Percentiles rank a stretch among this genome's conserved stretches.
These are phyloP conservation scores for Drosophila lacteicornis DNA, from an alignment of 1,140 invertebrate genomes.

Conservation along the genomic window DNA sequence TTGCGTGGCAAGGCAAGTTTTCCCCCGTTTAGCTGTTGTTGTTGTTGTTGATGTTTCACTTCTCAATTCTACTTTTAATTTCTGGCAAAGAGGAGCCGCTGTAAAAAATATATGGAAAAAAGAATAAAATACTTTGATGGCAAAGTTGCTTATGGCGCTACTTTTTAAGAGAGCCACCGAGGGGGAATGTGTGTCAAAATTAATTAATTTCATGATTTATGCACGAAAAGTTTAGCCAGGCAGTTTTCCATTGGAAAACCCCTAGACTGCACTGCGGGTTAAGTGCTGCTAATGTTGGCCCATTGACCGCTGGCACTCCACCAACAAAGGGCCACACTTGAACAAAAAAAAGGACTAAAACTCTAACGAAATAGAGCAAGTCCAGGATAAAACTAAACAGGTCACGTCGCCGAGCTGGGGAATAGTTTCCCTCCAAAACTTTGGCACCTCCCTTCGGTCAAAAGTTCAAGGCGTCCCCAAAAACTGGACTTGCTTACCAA, in stretches of 20 bases:
- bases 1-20: constrained; percentile 61
- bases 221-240: constrained; percentile 68
- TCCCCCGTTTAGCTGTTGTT: constrained; percentile 32
- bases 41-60: constrained; percentile 45
- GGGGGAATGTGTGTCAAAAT: constrained; percentile 80
- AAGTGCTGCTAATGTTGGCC: constrained; percentile 45
- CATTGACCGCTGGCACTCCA: constrained; percentile 45
- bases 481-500: constrained; percentile 39
- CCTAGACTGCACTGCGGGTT: constrained; percentile 32
- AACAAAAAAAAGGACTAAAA: not conserved
- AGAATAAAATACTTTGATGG: constrained; percentile 44
- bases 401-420: constrained; percentile 63
- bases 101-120: constrained; percentile 14
- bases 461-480: constrained; percentile 53
- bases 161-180: constrained; percentile 47
- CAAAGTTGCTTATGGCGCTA: constrained; percentile 72
- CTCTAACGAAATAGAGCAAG: constrained; percentile 20
- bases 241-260: constrained; percentile 29
- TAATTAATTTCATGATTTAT: constrained; percentile 85
- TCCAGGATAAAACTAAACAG: constrained; percentile 51
- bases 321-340: constrained; percentile 13
- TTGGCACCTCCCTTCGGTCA: constrained; percentile 39
- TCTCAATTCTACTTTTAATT: constrained; percentile 80
- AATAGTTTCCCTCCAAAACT: constrained; percentile 52
- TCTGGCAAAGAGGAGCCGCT: constrained; percentile 36